Evolutionary conservation across 2,888 invertebrate genomes (phyloP), one percentile per base, ranked within the genome.

Genomic region (Cheilosia scutellata): DNA sequence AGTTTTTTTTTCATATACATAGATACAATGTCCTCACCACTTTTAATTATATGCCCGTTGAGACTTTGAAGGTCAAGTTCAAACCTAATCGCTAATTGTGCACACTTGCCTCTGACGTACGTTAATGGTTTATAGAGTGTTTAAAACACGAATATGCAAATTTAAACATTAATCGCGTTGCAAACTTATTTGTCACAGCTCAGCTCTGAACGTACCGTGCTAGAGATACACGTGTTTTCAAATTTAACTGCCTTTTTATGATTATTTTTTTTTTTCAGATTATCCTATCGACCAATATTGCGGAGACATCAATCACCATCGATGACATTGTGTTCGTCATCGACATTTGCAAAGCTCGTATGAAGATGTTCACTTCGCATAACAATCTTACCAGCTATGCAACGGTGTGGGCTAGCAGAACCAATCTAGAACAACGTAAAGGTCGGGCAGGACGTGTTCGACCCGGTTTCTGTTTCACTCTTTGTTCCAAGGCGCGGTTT

Each of bases 361-460:
- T 99, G 95, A 99, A 99, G 91, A 94, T 99, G 90, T 99, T 99
- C 91, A 99, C 99, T 0, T 98, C 98, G 0, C 98, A 99, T 92
- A 99, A 99, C 92, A 99, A 99, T 92, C 97, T 99, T 96, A 99
- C 99, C 0, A 98, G 98, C 90, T 99, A 99, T 91, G 98, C 98
- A 0, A 99, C 99, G 0, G 98, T 97, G 0, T 98, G 97, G 97
- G 98, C 98, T 0, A 98, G 98, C 83, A 95, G 95, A 91, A 98
- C 98, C 0, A 99, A 99, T 93, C 93, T 99, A 82, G 98, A 98
- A 91, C 99, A 99, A 93, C 90, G 93, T 51, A 92, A 92, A 91
- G 99, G 98, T 0, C 95, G 99, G 29, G 99, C 99, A 2, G 99
- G 99, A 20, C 96, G 99, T 76, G 99, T 99, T 0, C 94, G 97